A percentile compares a stretch with the other conserved stretches of the same genome.
Evolutionary conservation across 2,113 vertebrate species (phyloP).

Genomic region (Malaclemys terrapin): DNA sequence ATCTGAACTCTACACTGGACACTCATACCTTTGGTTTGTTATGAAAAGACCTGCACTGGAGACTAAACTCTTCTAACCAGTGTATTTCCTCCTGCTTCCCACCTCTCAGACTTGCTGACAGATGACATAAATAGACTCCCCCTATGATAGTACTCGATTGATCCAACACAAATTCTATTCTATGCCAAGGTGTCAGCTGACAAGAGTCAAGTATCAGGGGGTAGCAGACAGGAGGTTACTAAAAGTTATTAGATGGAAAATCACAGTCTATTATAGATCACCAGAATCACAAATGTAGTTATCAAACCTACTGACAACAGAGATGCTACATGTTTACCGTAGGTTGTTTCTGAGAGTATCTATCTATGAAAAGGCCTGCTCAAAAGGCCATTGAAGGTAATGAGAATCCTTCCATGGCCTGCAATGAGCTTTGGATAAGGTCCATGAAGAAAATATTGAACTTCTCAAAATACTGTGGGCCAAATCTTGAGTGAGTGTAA

Average conservation of each 20-base stretch:
- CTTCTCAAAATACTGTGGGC: not conserved
- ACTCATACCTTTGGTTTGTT: slow-evolving; percentile 25
- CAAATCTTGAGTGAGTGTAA: not conserved
- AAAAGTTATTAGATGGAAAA: slow-evolving; percentile 10
- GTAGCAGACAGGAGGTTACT: slow-evolving; percentile 14
- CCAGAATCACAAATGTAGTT: not conserved
- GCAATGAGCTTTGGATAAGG: not conserved
- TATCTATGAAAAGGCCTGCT: not conserved
- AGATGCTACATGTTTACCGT: not conserved
- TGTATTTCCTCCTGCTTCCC: slow-evolving; percentile 22
- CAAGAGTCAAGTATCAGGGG: too few relatives aligned
- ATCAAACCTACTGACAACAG: not conserved
- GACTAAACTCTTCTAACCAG: slow-evolving; percentile 55
- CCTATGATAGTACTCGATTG: not conserved
- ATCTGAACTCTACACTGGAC: not conserved
- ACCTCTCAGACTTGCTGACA: slow-evolving; percentile 55
- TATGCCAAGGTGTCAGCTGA: slow-evolving; percentile 28
- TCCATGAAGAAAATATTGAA: not conserved
- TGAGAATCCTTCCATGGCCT: not conserved
- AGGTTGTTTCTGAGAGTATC: not conserved
- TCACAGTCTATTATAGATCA: not conserved
- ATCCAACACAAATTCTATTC: slow-evolving; percentile 40
- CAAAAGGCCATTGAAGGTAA: not conserved
- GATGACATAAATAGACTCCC: slow-evolving; percentile 33
- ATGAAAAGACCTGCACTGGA: slow-evolving; percentile 29